Evolutionary conservation across 2,888 invertebrate species (phyloP), one percentile per base, ranked within the genome.

Genomic region (Pimpla rufipes): DNA sequence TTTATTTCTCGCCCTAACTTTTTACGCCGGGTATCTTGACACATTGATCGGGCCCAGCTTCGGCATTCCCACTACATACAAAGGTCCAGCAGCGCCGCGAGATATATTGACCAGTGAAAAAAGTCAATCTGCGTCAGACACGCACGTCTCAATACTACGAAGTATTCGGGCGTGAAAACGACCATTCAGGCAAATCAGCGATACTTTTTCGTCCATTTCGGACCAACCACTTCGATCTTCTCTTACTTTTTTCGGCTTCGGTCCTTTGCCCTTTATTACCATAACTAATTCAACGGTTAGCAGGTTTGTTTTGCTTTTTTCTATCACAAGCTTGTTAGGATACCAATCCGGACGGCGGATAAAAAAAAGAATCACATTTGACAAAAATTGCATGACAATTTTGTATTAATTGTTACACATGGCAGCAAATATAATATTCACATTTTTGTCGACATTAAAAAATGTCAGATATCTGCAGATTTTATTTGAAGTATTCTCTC

Each of bases 1-100:
- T 73, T 85, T 55, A 57, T 83, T 82, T 80, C 74, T 79, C 76
- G 67, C 67, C 52, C 71, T 45, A 79, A 35, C 23, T 4, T 50
- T 13, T 23, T 40, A 70, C 40, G 16, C 70, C 45, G 7, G 40
- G 57, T 52, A 82, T 82, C 75, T 75, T 21, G 71, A 70, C 29
- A 42, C 62, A 50, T 68, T 55, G 79, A 79, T 79, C 82, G 42
- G 21, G 16, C 68, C 42, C 50, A 29, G 67, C n/a, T 68, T 68
- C 74, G 42, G 11, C 16, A 59, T 35, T n/a, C 57, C 59, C n/a
- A 52, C 42, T 29, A 10, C n/a, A 23, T n/a, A 8, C 23, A 23
- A 37, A 13, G 21, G n/a, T 21, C 3, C 13, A 62, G 4, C 66
- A n/a, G n/a, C n/a, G 23, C 35, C 57, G 45, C 55, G 47, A 29